Conservation (phyloP, 2,113 vertebrate genomes). For the Regulus satrapa region DNA sequence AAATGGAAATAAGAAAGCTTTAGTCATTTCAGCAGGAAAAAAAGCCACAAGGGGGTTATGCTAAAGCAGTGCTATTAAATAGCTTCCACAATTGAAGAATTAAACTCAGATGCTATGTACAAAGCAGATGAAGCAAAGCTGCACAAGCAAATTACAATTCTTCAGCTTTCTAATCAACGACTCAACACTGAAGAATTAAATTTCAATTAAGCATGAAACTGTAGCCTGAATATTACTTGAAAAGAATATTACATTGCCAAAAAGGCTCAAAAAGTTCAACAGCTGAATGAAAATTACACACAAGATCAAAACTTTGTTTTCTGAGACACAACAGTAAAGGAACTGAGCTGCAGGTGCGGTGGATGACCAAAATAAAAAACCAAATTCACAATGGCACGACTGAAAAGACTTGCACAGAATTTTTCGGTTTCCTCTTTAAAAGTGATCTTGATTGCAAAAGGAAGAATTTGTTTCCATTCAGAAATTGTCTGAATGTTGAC, state of each 20-base stretch:
- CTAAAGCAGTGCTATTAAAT: conserved; percentile 69
- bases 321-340: conserved; percentile 46
- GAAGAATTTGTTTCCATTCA: conserved; percentile 34
- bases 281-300: conserved; percentile 58
- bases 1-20: conserved; percentile 81
- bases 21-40: conserved; percentile 74
- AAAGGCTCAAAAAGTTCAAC: not conserved
- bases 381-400: conserved; percentile 39
- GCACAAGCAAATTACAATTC: conserved; percentile 63
- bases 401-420: conserved; percentile 25
- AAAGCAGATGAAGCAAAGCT: conserved; percentile 72
- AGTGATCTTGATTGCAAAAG: not conserved
- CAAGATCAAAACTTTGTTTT: conserved; percentile 31
- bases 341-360: not conserved
- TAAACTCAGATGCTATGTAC: conserved; percentile 61
- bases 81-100: conserved; percentile 54
- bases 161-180: conserved; percentile 66
- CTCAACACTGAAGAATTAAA: conserved; percentile 45
- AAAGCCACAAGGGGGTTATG: conserved; percentile 57
- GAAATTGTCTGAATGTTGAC: conserved; percentile 6
- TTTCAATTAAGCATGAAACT: conserved; percentile 53
- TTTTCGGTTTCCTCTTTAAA: not conserved
- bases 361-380: not conserved
- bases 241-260: not conserved
- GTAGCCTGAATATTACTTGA: not conserved